Base-by-base conservation (phyloP, 2,113 vertebrate genomes). In the Cyphomyrus discorhynchus region DNA sequence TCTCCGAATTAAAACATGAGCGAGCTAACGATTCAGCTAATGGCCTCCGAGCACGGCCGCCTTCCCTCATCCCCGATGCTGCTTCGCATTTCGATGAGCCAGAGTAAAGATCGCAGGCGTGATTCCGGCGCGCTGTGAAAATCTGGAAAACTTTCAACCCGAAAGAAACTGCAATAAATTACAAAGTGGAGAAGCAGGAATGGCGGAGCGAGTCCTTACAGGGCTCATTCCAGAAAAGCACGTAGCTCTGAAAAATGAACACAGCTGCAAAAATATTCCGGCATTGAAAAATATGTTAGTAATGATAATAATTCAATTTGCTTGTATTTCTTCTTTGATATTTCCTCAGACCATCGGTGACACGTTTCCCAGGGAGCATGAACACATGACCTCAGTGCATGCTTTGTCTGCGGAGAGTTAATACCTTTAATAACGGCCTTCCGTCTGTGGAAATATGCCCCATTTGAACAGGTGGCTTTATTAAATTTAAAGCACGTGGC, bases 1-100 rank as follows among this genome's bases (percentile, higher is more conserved):
- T 39, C 31, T 96, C 95, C 95, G 92, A 95, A 96, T 96, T 96
- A 95, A 95, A 87, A 95, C 95, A 95, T 95, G 96, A 96, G 94
- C 94, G 93, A 91, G 95, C 95, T 96, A 96, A 96, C 95, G 95
- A 96, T 93, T 92, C 90, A 91, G 90, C 95, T 96, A 96, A 96
- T 95, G 96, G 95, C 95, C 96, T 95, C 92, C 94, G 95, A 94
- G 95, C 94, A 94, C 88, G 94, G 94, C 95, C 92, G 92, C 94
- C 94, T 94, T 93, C 87, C 88, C 85, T 83, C 84, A 90, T 42
- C 86, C 89, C 87, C 89, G 91, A 90, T 91, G 94, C 62, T 31
- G 62, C 90, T 91, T 93, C 91, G 94, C 94, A 96, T 96, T 92
- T 94, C 92, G 95, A 96, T 95, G 95, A 96, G 93, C 90, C 92